These are phyloP conservation scores for Bos javanicus DNA, from an alignment of 2,113 vertebrate species.

Conservation along the genomic window DNA sequence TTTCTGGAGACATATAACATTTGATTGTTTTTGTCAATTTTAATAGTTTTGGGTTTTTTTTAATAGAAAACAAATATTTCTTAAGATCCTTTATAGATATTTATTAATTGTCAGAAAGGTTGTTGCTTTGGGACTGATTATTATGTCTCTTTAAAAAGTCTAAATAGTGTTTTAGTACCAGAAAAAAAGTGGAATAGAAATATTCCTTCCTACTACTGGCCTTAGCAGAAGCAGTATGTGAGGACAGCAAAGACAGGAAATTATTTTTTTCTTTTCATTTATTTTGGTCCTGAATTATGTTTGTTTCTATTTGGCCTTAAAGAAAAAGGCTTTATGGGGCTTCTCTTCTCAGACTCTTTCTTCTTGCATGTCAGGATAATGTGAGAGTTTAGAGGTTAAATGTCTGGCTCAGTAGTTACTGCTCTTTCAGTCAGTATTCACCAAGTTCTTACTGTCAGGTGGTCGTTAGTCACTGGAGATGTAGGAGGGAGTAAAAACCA, in stretches of 20 bases:
- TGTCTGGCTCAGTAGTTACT: background rate
- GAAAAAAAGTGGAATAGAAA: background rate
- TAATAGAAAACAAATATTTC: background rate
- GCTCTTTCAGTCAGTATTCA: background rate
- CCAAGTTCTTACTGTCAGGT: background rate
- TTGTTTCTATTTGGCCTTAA: background rate
- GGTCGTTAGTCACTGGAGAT: background rate
- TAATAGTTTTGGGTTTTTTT: background rate
- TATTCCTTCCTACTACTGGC: background rate
- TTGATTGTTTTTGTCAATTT: background rate
- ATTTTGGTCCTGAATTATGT: background rate
- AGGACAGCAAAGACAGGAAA: background rate
- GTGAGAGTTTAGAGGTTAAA: background rate
- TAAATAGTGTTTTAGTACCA: background rate
- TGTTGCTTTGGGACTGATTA: background rate
- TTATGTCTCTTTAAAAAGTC: background rate
- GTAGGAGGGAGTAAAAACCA: background rate
- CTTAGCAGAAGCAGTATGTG: background rate
- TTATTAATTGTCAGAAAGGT: background rate
- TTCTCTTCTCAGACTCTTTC: background rate
- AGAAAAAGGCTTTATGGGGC: background rate
- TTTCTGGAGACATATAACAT: background rate
- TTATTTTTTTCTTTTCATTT: background rate
- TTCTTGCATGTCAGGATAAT: background rate
- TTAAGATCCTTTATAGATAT: background rate